A percentile compares a stretch with the other conserved stretches of the same genome.
These are phyloP conservation scores for Archilochus colubris DNA, from an alignment of 2,113 vertebrate genomes.

Conservation along the genomic window DNA sequence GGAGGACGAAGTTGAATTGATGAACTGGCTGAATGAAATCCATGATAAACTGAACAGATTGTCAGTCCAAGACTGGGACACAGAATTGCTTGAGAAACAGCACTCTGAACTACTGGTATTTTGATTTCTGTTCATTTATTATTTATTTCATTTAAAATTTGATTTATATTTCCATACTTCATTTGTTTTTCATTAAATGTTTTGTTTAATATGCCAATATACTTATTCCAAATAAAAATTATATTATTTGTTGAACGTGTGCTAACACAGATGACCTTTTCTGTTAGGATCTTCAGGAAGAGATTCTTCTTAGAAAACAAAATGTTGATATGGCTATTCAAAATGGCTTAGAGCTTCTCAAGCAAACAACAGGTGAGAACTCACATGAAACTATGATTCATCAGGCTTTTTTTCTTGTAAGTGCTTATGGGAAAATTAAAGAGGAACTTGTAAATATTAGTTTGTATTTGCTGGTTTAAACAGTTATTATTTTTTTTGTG, in stretches of 20 bases:
- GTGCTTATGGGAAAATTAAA: neutral
- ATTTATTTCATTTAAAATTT: slow-evolving; percentile 36
- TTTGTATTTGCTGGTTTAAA: neutral
- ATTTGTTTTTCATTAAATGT: slow-evolving; percentile 11
- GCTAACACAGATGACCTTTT: slow-evolving; percentile 30
- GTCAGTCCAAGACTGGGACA: slow-evolving; percentile 85
- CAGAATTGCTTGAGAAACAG: slow-evolving; percentile 85
- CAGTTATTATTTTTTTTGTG: neutral
- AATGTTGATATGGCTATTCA: slow-evolving; percentile 91
- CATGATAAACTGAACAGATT: slow-evolving; percentile 85
- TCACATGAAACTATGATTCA: neutral
- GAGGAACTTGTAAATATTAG: neutral
- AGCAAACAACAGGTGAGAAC: slow-evolving; percentile 93
- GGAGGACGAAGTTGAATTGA: slow-evolving; percentile 94
- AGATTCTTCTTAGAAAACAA: slow-evolving; percentile 89
- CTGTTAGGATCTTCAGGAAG: slow-evolving; percentile 87
- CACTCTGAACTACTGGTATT: slow-evolving; percentile 92
- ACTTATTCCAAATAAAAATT: neutral
- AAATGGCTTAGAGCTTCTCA: slow-evolving; percentile 94
- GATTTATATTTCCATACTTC: neutral
- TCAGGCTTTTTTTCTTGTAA: neutral
- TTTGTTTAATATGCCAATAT: neutral
- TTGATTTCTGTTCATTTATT: slow-evolving; percentile 73
- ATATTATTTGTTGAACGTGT: neutral
- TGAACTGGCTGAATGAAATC: slow-evolving; percentile 95